Evolutionary conservation across 2,888 invertebrate genomes (phyloP), one percentile per base, ranked within the genome.

Genomic region (Parnassius mnemosyne): DNA sequence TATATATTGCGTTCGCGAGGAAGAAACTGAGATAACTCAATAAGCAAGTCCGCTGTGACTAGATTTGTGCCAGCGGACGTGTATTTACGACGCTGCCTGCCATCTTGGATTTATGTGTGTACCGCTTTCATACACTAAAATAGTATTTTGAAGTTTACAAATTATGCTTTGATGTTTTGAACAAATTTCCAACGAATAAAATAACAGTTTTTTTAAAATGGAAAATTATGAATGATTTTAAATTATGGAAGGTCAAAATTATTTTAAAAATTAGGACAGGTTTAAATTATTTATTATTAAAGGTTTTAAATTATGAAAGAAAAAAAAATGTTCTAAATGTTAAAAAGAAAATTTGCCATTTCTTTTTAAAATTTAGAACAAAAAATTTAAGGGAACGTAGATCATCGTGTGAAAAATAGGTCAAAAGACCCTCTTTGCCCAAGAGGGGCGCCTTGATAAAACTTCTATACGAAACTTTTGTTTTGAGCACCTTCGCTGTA

Each of bases 351-450:
- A 2, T 16, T 16, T 16, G 1, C 16, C 16, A 16, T 16, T 16
- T 16, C 2, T 2, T 16, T 16, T 54, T n/a, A 41, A 58, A 55
- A 43, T 52, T 44, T 20, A 12, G 10, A 52, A 3, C 11, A 10
- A 11, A 46, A 11, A 46, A n/a, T 46, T 12, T 43, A 53, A 52
- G 47, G 43, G 43, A 56, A 57, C 68, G 76, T 80, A 80, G 80
- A 83, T 85, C 82, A 85, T 88, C 87, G 82, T 77, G 69, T 71
- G 79, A 80, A 80, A 89, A 89, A 89, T 89, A 86, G 90, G 90
- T 90, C 89, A 90, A 77, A 83, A 82, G 84, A 78, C 77, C 79
- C 79, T 81, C 78, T 13, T 77, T 76, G 71, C 72, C 77, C 78
- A 74, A 69, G 77, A 81, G 82, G 83, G 79, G 71, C 76, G 78